A percentile compares a stretch with the other conserved stretches of the same genome.
Conservation (phyloP, 2,888 invertebrate species). For the Epiblema foenella region DNA sequence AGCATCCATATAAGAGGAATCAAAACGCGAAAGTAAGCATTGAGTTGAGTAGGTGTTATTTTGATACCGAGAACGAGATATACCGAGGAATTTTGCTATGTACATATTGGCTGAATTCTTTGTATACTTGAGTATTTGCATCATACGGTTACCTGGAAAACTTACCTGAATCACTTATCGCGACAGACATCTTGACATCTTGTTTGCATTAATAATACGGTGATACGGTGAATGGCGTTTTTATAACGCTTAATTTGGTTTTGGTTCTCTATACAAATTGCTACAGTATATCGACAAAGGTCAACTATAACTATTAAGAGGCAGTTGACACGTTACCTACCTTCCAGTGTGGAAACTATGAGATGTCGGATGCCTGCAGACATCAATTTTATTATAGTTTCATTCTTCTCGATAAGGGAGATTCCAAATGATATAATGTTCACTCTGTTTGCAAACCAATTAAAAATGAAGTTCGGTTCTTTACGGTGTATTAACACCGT, state of each 20-base stretch:
- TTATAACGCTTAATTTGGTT: neutral
- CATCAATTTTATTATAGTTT: neutral
- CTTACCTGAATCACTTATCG: slow-evolving; percentile 46
- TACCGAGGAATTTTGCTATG: slow-evolving; percentile 18
- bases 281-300: neutral
- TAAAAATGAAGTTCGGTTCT: neutral
- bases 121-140: slow-evolving; percentile 47
- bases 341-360: too few species aligned
- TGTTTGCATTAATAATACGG: slow-evolving; percentile 52
- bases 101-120: slow-evolving; percentile 28
- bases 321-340: neutral
- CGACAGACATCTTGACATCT: slow-evolving; percentile 45
- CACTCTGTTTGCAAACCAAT: neutral
- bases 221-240: slow-evolving; percentile 53
- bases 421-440: neutral
- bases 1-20: slow-evolving; percentile 4
- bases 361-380: too few species aligned
- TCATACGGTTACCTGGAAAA: slow-evolving; percentile 47
- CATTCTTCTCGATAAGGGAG: neutral
- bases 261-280: neutral
- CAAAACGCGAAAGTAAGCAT: slow-evolving; percentile 16
- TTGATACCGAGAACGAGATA: slow-evolving; percentile 5
- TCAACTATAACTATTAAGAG: neutral
- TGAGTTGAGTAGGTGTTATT: slow-evolving; percentile 3
- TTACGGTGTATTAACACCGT: neutral